These are phyloP conservation scores for Neoascia interrupta DNA, from an alignment of 2,888 invertebrate species.

Conservation along the genomic window DNA sequence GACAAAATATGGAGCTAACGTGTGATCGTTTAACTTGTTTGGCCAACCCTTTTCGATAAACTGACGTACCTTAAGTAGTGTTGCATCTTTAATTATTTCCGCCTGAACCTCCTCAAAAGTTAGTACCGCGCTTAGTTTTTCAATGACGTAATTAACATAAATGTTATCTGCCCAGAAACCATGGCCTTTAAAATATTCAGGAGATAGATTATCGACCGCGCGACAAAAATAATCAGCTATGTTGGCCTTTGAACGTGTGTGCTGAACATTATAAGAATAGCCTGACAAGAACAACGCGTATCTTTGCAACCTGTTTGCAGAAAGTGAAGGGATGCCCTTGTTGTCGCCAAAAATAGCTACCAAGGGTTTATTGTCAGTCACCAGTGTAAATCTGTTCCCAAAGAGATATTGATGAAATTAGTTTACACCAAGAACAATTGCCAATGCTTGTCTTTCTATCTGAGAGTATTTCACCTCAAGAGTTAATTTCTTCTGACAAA, in stretches of 20 bases:
- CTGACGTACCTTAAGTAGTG: background rate
- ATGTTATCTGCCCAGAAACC: no score
- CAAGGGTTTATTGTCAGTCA: slow-evolving; percentile 75
- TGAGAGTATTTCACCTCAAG: slow-evolving; percentile 72
- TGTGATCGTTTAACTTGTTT: background rate
- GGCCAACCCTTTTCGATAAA: slow-evolving; percentile 19
- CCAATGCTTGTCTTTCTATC: slow-evolving; percentile 72
- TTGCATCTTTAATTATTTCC: slow-evolving; percentile 7
- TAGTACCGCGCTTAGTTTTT: background rate
- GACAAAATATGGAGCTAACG: slow-evolving; percentile 6
- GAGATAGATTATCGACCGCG: background rate
- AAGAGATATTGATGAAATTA: slow-evolving; percentile 76
- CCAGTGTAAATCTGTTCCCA: slow-evolving; percentile 75
- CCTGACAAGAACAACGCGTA: slow-evolving; percentile 69
- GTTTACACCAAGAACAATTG: slow-evolving; percentile 74
- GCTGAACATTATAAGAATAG: slow-evolving; percentile 70
- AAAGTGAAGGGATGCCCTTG: slow-evolving; percentile 72
- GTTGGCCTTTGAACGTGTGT: slow-evolving; percentile 58
- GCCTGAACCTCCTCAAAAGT: slow-evolving; percentile 8
- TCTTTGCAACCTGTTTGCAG: slow-evolving; percentile 68
- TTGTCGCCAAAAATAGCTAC: slow-evolving; percentile 72
- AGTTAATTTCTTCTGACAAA: no score
- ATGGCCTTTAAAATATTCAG: slow-evolving; percentile 5
- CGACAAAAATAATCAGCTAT: slow-evolving; percentile 67
- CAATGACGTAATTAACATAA: slow-evolving; percentile 22